phyloP scores from a whole-genome alignment of 2,888 invertebrate species.

The Drosophila neonasuta region DNA sequence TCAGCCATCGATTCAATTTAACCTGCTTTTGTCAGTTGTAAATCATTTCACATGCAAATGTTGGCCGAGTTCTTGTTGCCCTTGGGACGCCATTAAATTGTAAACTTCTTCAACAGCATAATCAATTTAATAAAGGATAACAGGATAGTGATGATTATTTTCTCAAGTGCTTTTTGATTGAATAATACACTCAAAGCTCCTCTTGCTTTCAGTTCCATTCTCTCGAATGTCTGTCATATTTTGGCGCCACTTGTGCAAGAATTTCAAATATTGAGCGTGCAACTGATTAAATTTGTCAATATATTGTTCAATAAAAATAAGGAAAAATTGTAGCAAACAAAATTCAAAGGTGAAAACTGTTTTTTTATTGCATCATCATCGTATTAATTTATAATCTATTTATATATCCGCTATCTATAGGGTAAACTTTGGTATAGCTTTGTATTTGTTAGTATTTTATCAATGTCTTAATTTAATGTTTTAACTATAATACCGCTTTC shows the following conservation, averaged over 20 bases:
- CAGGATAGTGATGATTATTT: slow-evolving; percentile 21
- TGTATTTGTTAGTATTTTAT: too few species aligned
- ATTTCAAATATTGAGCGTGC: neutral
- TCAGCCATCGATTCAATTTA: slow-evolving; percentile 22
- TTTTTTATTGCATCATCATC: too few species aligned
- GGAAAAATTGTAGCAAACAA: too few species aligned
- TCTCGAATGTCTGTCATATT: neutral
- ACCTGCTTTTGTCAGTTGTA: slow-evolving; percentile 41
- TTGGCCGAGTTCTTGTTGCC: slow-evolving; percentile 33
- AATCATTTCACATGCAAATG: slow-evolving; percentile 52
- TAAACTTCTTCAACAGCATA: slow-evolving; percentile 17
- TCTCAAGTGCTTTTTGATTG: slow-evolving; percentile 52
- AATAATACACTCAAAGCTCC: slow-evolving; percentile 13
- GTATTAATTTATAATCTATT: too few species aligned
- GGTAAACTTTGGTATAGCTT: too few species aligned
- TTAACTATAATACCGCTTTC: too few species aligned
- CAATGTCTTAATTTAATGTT: too few species aligned
- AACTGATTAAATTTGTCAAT: too few species aligned
- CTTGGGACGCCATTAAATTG: slow-evolving; percentile 23
- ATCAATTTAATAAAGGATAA: slow-evolving; percentile 55
- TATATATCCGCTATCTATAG: too few species aligned
- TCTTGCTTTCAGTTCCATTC: neutral
- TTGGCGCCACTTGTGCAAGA: neutral
- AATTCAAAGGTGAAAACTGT: too few species aligned
- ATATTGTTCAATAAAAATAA: too few species aligned